phyloP scores from a whole-genome alignment of 2,888 invertebrate genomes.

The Phaonia tiefii region DNA sequence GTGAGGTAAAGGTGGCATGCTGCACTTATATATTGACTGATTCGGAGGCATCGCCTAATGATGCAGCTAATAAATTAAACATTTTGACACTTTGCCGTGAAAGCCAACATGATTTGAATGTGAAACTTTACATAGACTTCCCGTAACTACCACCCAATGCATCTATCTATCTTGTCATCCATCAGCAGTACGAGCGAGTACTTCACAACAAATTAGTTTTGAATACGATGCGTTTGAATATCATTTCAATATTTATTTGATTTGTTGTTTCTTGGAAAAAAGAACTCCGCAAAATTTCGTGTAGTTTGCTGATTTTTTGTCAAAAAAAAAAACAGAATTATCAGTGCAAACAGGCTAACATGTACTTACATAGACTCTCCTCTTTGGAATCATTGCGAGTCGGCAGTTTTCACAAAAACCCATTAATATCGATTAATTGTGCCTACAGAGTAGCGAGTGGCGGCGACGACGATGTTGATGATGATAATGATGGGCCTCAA shows the following conservation, averaged over 20 bases:
- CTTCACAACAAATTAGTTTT: too few relatives aligned
- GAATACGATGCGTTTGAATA: slow-evolving; percentile 16
- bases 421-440: slow-evolving; percentile 61
- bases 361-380: slow-evolving; percentile 3
- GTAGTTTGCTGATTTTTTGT: neutral
- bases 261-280: neutral
- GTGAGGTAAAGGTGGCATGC: slow-evolving; percentile 20
- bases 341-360: too few relatives aligned
- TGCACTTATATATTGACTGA: too few relatives aligned
- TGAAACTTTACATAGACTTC: neutral
- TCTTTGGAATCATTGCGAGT: slow-evolving; percentile 17
- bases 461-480: neutral
- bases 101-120: too few relatives aligned
- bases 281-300: slow-evolving; percentile 21
- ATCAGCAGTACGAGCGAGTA: neutral
- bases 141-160: neutral
- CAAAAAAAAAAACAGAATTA: too few relatives aligned
- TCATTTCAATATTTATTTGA: neutral
- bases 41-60: slow-evolving; percentile 68
- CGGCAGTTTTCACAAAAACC: slow-evolving; percentile 34
- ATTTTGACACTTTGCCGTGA: slow-evolving; percentile 72
- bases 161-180: neutral
- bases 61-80: slow-evolving; percentile 74
- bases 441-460: slow-evolving; percentile 13
- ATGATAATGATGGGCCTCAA: slow-evolving; percentile 28